Percentiles rank a stretch among this genome's conserved stretches.
These are phyloP conservation scores for Carcina quercana DNA, from an alignment of 2,888 invertebrate genomes.

Conservation along the genomic window DNA sequence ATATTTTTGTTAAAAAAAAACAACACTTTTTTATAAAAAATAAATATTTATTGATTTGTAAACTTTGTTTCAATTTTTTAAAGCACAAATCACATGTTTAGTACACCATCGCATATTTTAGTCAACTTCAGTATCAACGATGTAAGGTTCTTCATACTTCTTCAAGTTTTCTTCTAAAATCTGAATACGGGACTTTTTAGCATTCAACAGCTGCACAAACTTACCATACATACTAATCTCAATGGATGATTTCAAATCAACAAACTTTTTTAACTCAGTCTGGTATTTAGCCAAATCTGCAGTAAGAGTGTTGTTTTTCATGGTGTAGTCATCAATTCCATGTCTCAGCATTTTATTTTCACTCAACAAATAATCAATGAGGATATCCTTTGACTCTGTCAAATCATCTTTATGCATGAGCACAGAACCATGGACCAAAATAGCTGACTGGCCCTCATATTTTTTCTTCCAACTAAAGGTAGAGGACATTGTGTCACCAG, in stretches of 20 bases:
- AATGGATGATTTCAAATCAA: constrained; percentile 33
- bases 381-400: constrained; percentile 24
- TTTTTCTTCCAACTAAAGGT: constrained; percentile 45
- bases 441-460: constrained; percentile 26
- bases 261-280: constrained; percentile 37
- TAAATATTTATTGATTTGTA: constrained; percentile 21
- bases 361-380: constrained; percentile 40
- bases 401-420: constrained; percentile 23
- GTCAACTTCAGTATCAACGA: not conserved
- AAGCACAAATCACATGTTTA: not conserved
- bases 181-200: constrained; percentile 50
- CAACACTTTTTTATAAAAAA: constrained; percentile 18
- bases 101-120: not conserved
- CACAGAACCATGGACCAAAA: constrained; percentile 35
- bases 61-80: too few relatives aligned
- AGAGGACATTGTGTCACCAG: constrained; percentile 21
- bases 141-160: constrained; percentile 16
- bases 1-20: not conserved
- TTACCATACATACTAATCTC: constrained; percentile 48
- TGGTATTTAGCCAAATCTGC: constrained; percentile 33
- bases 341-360: constrained; percentile 33
- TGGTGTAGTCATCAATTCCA: constrained; percentile 18
- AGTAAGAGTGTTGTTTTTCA: constrained; percentile 21
- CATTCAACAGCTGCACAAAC: constrained; percentile 49
- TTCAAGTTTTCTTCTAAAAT: constrained; percentile 40